Conservation (phyloP, 2,113 vertebrate species). For the Caranx ignobilis region DNA sequence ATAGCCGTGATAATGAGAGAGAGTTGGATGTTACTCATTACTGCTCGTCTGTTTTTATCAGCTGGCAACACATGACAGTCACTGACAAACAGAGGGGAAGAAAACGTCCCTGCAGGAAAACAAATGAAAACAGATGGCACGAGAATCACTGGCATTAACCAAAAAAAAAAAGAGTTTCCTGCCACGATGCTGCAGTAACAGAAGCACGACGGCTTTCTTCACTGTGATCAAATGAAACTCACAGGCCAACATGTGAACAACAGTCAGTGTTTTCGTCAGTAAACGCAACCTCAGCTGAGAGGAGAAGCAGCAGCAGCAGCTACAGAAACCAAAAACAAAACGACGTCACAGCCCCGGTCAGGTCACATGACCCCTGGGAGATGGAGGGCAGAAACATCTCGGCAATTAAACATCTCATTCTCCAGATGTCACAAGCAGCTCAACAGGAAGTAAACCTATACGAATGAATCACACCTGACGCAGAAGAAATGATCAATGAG, state of each 20-base stretch:
- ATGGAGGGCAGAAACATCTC: constrained; percentile 1
- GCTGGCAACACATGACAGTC: constrained; percentile 19
- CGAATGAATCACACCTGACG: not conserved
- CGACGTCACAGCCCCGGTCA: not conserved
- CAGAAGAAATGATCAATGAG: constrained; percentile 5
- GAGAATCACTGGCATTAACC: not conserved
- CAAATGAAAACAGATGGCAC: not conserved
- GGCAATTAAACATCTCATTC: not conserved
- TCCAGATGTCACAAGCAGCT: constrained; percentile 1
- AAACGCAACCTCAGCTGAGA: not conserved
- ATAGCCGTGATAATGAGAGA: constrained; percentile 46
- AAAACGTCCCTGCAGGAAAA: not conserved
- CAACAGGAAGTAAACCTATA: not conserved
- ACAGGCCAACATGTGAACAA: not conserved
- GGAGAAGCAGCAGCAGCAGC: not conserved
- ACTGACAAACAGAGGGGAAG: constrained; percentile 18
- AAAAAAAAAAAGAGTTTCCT: not conserved
- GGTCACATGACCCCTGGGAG: not conserved
- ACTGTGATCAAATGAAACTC: not conserved
- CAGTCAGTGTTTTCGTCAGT: not conserved
- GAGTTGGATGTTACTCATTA: constrained; percentile 45
- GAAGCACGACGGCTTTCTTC: not conserved
- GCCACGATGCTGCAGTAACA: not conserved
- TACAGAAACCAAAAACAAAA: not conserved
- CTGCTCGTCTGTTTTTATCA: constrained; percentile 50